phyloP scores from a whole-genome alignment of 2,113 vertebrate genomes.

The Phyllostomus hastatus region DNA sequence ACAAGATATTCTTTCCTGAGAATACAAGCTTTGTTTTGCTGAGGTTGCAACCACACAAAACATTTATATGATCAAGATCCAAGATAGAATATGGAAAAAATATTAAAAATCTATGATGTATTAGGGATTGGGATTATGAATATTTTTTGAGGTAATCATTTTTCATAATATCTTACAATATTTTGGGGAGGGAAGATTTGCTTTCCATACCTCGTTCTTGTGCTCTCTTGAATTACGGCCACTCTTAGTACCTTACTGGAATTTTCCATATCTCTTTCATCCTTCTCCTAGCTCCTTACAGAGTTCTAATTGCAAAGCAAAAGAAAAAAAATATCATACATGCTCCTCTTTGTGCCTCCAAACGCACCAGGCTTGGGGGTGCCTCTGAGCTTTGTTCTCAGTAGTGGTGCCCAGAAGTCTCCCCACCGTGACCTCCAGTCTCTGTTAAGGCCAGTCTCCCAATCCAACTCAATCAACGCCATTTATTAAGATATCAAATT shows the following conservation, averaged over 20 bases:
- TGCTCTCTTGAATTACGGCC: not conserved
- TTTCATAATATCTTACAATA: not conserved
- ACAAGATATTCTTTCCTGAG: not conserved
- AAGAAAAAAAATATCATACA: not conserved
- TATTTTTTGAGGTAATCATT: not conserved
- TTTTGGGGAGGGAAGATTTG: not conserved
- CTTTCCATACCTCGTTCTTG: not conserved
- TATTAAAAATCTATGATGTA: not conserved
- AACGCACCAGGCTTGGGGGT: not conserved
- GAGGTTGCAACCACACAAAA: not conserved
- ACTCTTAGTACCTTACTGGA: not conserved
- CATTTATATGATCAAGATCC: not conserved
- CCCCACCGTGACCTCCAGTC: not conserved
- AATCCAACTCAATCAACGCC: not conserved
- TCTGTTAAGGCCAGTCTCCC: not conserved
- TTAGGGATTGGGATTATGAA: not conserved
- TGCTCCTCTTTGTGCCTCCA: not conserved
- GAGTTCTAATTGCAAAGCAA: not conserved
- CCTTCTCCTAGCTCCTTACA: not conserved
- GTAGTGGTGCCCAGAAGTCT: not conserved
- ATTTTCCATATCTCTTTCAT: not conserved
- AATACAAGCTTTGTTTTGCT: not conserved
- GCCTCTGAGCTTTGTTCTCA: not conserved
- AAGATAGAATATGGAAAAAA: not conserved
- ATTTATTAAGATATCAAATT: not conserved